Percentiles rank a stretch among this genome's conserved stretches.
Conservation (phyloP, 92 coral and sea anemone species). For the Virgularia gustaviana region DNA sequence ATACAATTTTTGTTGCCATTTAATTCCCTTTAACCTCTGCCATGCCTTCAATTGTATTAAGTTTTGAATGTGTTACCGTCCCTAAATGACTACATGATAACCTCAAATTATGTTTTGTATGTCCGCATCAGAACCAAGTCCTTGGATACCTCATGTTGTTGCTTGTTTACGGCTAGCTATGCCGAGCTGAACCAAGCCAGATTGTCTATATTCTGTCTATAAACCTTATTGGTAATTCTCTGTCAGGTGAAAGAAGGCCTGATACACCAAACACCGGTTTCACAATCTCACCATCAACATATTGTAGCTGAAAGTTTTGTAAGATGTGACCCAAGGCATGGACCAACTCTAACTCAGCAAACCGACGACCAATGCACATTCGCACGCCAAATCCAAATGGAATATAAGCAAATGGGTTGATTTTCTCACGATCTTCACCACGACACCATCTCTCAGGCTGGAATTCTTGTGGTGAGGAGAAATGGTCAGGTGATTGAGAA, state of each 20-base stretch:
- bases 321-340: neutral
- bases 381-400: slow-evolving; percentile 4
- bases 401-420: neutral
- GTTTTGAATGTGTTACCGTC: too few relatives aligned
- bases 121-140: too few relatives aligned
- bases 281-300: neutral
- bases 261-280: neutral
- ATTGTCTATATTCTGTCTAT: neutral
- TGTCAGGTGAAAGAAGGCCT: neutral
- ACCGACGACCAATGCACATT: neutral
- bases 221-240: neutral
- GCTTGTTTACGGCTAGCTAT: too few relatives aligned
- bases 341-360: neutral
- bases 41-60: too few relatives aligned
- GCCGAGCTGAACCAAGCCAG: too few relatives aligned
- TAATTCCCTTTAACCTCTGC: too few relatives aligned
- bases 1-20: too few relatives aligned
- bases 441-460: neutral
- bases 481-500: neutral
- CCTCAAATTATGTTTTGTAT: too few relatives aligned
- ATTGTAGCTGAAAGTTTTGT: neutral
- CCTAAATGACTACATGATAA: too few relatives aligned
- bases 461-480: neutral
- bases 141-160: too few relatives aligned
- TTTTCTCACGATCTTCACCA: neutral